A percentile compares a stretch with the other conserved stretches of the same genome.
Evolutionary conservation across 2,113 vertebrate genomes (phyloP).

Genomic region (Pachycephala philippinensis): DNA sequence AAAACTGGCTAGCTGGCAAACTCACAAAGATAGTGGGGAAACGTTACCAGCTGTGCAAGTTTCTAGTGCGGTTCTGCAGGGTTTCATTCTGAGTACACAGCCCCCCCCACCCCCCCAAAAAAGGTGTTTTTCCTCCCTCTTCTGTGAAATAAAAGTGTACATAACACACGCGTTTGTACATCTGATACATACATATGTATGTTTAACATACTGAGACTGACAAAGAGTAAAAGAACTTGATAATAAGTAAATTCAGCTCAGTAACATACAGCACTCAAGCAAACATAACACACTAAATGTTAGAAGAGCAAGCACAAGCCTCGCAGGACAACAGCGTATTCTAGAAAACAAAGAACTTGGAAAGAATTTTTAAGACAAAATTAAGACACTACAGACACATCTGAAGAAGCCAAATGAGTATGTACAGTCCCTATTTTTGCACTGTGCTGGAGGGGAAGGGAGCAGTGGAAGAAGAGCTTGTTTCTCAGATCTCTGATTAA

Average conservation of each 20-base stretch:
- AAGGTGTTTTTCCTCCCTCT: neutral
- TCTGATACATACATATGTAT: neutral
- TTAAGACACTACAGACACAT: neutral
- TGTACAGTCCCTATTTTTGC: neutral
- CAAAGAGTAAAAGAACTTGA: neutral
- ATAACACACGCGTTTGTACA: neutral
- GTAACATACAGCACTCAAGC: neutral
- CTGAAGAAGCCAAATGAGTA: neutral
- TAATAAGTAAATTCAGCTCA: neutral
- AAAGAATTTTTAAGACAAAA: neutral
- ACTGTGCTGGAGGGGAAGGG: neutral
- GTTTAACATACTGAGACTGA: neutral
- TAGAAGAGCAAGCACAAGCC: neutral
- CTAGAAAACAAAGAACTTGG: neutral
- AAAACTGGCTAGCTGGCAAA: neutral
- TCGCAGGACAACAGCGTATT: fast-evolving
- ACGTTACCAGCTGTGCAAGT: neutral
- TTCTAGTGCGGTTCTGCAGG: neutral
- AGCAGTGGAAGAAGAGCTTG: neutral
- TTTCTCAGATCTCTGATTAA: neutral
- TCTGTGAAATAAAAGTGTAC: neutral
- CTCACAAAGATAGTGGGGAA: neutral
- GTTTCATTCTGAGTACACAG: neutral
- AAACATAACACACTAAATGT: neutral
- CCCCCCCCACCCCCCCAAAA: too few relatives aligned